A percentile compares a stretch with the other conserved stretches of the same genome.
Evolutionary conservation across 2,797 vertebrate species (phyloP).

Genomic region (Novumbra hubbsi): DNA sequence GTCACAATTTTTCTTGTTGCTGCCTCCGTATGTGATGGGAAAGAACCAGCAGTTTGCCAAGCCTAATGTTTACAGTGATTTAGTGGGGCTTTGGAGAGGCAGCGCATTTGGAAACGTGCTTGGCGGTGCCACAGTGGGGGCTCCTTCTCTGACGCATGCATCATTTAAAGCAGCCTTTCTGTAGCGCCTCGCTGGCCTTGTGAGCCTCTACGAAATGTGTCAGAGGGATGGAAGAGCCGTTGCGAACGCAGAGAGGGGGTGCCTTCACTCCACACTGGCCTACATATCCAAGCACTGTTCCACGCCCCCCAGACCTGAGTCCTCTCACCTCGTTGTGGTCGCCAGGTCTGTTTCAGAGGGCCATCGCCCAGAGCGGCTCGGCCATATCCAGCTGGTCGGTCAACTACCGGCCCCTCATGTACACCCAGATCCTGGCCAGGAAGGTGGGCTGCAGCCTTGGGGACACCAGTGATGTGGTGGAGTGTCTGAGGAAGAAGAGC

Average conservation of each 20-base stretch:
- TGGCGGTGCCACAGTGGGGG: slow-evolving; percentile 35
- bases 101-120: slow-evolving; percentile 29
- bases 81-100: slow-evolving; percentile 32
- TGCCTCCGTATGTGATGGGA: slow-evolving; percentile 26
- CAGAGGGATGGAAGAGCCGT: slow-evolving; percentile 23
- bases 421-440: slow-evolving; percentile 86
- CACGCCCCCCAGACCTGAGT: slow-evolving; percentile 7
- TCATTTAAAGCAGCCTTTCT: slow-evolving; percentile 58
- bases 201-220: slow-evolving; percentile 52
- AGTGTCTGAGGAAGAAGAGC: slow-evolving; percentile 86
- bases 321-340: slow-evolving; percentile 8
- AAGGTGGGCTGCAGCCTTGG: slow-evolving; percentile 89
- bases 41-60: slow-evolving; percentile 41
- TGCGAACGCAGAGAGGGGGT: slow-evolving; percentile 28
- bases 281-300: background rate
- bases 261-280: slow-evolving; percentile 26
- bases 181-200: slow-evolving; percentile 49
- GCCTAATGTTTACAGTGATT: slow-evolving; percentile 47
- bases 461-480: slow-evolving; percentile 83
- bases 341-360: slow-evolving; percentile 90
- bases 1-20: slow-evolving; percentile 38
- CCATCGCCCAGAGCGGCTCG: slow-evolving; percentile 91
- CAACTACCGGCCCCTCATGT: slow-evolving; percentile 89
- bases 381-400: slow-evolving; percentile 96
- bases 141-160: slow-evolving; percentile 59